Evolutionary conservation across 2,797 vertebrate genomes (phyloP), one percentile per base, ranked within the genome.

Genomic region (Syncerus caffer): DNA sequence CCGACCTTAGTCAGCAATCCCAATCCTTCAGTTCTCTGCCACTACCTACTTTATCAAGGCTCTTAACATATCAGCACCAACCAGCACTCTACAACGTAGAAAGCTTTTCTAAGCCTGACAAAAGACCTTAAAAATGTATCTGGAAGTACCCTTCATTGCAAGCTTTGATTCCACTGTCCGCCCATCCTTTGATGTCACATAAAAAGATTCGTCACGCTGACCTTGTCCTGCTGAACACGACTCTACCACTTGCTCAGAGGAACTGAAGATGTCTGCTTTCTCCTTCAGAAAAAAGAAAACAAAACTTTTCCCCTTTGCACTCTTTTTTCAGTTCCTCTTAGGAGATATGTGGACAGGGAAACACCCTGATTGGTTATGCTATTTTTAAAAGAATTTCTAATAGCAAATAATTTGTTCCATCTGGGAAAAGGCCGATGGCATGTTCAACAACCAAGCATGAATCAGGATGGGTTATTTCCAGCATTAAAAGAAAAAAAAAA

Each of bases 381-480:
- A 96, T 97, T 97, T 98, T 89, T 85, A 95, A 97, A 80, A 83
- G 47, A 83, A 92, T 64, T 93, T 96, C 93, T 96, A 93, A 97
- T 92, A 84, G 88, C 85, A 96, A 95, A 87, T 94, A 96, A 90
- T 96, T 95, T 29, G 60, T 95, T 91, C 90, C 90, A 96, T 96
- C 92, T 95, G 74, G 88, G 60, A 55, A 85, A 95, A 95, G 34
- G 55, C 47, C 60, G 42, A 94, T 96, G 25, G 16, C 58, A 45
- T 85, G 96, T 95, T 93, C 83, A 97, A 47, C 93, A 96, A 90
- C 45, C 17, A 96, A 60, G 50, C 82, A 96, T 71, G 91, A 71
- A 92, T 93, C 23, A 84, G 86, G 58, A 94, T 86, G 85, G 88
- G 84, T 97, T 91, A 74, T 94, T 97, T 80, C 27, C 45, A 91